Evolutionary conservation across 2,113 vertebrate genomes (phyloP), one percentile per base, ranked within the genome.

Genomic region (Malurus alboscapulatus): DNA sequence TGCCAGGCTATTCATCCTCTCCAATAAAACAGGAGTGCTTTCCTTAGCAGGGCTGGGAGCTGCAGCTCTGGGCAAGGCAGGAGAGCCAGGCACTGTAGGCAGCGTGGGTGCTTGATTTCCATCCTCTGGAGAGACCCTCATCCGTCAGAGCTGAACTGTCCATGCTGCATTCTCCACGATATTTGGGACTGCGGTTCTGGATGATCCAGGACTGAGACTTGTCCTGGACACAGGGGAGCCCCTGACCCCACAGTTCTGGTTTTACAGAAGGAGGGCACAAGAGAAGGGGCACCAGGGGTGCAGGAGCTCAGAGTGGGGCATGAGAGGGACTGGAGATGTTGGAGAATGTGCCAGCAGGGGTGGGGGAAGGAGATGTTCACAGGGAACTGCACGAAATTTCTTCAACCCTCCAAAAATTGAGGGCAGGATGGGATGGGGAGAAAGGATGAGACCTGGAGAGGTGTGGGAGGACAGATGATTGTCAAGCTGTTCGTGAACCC

Each of bases 251-350:
- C 8, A 61, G n/a, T 17, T 40, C 17, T 62, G 65, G 1, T 27
- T 74, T 61, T 62, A 27, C 17, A 50, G 16, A 13, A 19, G 26
- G 12, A 55, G 48, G 32, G 11, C 18, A 7, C 30, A 27, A 10
- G 9, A 36, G 22, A 86, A 48, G 42, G 13, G 17, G 11, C 21
- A 67, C 9, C 57, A 67, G 26, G 38, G n/a, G 12, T 58, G 34
- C 10, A 24, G 44, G 36, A 76, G 5, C 22, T 65, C 7, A 17
- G 21, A 0, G 0, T 42, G 76, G 15, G 27, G 9, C 1, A 6
- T 13, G 34, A 34, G 45, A 30, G 16, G 14, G 13, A 8, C 40
- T n/a, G 17, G n/a, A 80, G 27, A 57, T 42, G 50, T 55, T 6
- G 22, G 38, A 69, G 30, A 25, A 69, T n/a, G n/a, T 82, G 14